phyloP scores from a whole-genome alignment of 2,113 vertebrate species.

The Semnornis frantzii region DNA sequence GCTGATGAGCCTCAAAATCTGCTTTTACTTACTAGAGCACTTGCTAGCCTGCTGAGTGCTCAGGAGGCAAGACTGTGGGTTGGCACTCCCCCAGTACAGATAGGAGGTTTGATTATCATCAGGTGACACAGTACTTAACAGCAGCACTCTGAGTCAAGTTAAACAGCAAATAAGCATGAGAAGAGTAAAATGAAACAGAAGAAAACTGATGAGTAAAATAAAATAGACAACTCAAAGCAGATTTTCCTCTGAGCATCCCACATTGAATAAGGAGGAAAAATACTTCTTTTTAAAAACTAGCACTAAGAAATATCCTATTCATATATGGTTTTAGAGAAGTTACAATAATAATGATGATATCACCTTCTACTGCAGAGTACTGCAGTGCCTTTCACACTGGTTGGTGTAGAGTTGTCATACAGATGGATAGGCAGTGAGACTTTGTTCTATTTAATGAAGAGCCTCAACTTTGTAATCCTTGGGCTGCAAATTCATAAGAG shows the following conservation, averaged over 20 bases:
- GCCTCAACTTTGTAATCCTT: not conserved
- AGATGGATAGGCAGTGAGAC: not conserved
- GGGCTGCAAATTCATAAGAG: not conserved
- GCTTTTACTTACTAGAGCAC: not conserved
- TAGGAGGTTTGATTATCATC: slow-evolving; percentile 20
- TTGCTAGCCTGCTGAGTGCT: not conserved
- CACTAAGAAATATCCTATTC: not conserved
- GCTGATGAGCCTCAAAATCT: not conserved
- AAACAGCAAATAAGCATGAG: slow-evolving; percentile 8
- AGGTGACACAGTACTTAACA: slow-evolving; percentile 50
- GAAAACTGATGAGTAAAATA: not conserved
- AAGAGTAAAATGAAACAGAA: not conserved
- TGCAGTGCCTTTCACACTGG: not conserved
- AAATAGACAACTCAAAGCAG: slow-evolving; percentile 10
- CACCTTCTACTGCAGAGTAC: slow-evolving; percentile 20
- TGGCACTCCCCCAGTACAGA: slow-evolving; percentile 28
- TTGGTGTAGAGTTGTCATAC: not conserved
- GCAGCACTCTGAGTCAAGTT: slow-evolving; percentile 38
- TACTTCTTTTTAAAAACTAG: not conserved
- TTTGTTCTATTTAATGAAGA: not conserved
- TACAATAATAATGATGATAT: not conserved
- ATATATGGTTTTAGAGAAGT: not conserved
- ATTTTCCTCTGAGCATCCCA: slow-evolving; percentile 36
- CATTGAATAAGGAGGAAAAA: slow-evolving; percentile 17
- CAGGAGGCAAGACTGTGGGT: not conserved